Evolutionary conservation across 2,888 invertebrate species (phyloP).

Genomic region (Idaea straminata): DNA sequence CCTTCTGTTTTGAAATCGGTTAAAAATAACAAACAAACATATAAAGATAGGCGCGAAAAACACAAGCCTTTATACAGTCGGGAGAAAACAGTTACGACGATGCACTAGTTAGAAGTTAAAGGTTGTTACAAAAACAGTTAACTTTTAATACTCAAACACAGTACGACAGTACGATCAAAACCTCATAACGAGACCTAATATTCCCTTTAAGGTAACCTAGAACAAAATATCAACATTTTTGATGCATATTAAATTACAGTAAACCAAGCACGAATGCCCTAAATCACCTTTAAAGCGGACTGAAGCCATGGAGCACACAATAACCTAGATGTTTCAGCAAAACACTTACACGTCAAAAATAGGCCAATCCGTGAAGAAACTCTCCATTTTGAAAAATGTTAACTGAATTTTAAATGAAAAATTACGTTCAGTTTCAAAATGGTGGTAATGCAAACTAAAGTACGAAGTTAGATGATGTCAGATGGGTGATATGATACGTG

Average conservation of each 20-base stretch:
- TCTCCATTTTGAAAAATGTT: constrained; percentile 35
- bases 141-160: not conserved
- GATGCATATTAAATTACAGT: constrained; percentile 33
- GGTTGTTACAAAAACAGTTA: not conserved
- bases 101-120: not conserved
- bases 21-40: too few species aligned
- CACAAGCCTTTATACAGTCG: too few species aligned
- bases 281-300: constrained; percentile 30
- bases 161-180: constrained; percentile 2
- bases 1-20: too few species aligned
- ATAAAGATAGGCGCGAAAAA: not conserved
- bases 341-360: constrained; percentile 23
- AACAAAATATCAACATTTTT: constrained; percentile 15
- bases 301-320: constrained; percentile 14
- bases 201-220: constrained; percentile 3
- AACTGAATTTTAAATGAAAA: constrained; percentile 23
- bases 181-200: constrained; percentile 8
- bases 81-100: too few species aligned
- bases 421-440: constrained; percentile 29
- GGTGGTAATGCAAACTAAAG: constrained; percentile 59
- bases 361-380: constrained; percentile 39
- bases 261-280: constrained; percentile 31
- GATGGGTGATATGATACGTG: constrained; percentile 42
- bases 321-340: constrained; percentile 30
- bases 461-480: constrained; percentile 72